Base-by-base conservation (phyloP, 2,113 vertebrate species). In the Microtus ochrogaster region DNA sequence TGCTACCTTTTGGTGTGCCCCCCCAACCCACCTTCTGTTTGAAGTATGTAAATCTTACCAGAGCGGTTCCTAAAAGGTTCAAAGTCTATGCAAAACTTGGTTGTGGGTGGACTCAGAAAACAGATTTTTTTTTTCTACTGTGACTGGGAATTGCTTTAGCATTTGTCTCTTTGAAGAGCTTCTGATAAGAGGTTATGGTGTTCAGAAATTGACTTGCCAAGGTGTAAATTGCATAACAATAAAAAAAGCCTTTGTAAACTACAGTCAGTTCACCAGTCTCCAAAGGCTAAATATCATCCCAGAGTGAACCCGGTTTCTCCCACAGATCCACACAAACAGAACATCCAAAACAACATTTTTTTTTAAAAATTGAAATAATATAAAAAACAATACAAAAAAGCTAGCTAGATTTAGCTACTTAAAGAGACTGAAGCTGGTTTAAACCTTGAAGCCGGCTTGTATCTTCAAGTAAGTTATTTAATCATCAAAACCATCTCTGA, bases 401-500 rank as follows among this genome's bases (percentile, higher is more conserved):
- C 44, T 73, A 90, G 21, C 78, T 6, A 77, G 74, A 84, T 79
- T 52, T 84, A 88, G 63, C 79, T 36, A 92, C 5, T 5, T n/a
- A 4, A 55, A 94, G 26, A 14, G 73, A 81, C 1, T 61, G 21
- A 86, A 39, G 89, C 55, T 3, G 2, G 21, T 92, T 95, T 95
- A 89, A 91, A 85, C 58, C 68, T 73, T 92, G 81, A 83, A 86
- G 66, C 9, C 52, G 36, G 58, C 26, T 12, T 73, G 24, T 63
- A 68, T 49, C 55, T 90, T 95, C 39, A 52, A 95, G n/a, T 33
- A 89, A 10, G 9, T 55, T 63, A 13, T 39, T 83, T 86, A 73
- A 92, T 81, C 49, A 76, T 78, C 63, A 87, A 33, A 96, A 77
- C 74, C 26, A 90, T 39, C 33, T 88, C n/a, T 52, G 28, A 78